These are phyloP conservation scores for Lagopus muta DNA, from an alignment of 2,113 vertebrate species.

Conservation along the genomic window DNA sequence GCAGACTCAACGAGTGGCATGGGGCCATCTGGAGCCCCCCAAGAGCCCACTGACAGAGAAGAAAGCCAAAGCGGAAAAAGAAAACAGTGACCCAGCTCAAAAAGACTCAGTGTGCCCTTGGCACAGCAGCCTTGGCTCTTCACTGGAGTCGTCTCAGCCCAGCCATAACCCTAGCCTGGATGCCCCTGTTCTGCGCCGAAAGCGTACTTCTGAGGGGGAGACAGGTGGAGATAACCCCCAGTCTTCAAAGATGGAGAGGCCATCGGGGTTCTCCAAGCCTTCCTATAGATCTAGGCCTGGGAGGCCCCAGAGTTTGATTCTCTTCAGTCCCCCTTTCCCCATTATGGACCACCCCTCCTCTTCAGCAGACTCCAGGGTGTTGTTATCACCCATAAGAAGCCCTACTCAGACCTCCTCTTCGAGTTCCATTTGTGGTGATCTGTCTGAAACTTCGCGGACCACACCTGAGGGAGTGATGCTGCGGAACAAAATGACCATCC, in stretches of 20 bases:
- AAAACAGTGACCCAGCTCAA: constrained; percentile 77
- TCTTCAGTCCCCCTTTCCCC: constrained; percentile 96
- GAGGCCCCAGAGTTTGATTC: constrained; percentile 96
- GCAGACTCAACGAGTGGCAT: constrained; percentile 32
- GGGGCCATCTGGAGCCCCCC: constrained; percentile 62
- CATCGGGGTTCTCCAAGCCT: constrained; percentile 84
- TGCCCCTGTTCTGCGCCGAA: constrained; percentile 82
- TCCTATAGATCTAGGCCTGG: constrained; percentile 91
- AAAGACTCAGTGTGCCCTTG: constrained; percentile 61
- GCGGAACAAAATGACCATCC: constrained; percentile 97
- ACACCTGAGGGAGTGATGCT: constrained; percentile 84
- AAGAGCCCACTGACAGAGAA: constrained; percentile 72
- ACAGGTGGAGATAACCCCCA: constrained; percentile 82
- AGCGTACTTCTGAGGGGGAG: constrained; percentile 86
- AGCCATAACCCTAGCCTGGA: constrained; percentile 74
- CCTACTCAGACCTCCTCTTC: constrained; percentile 81
- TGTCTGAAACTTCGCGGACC: constrained; percentile 80
- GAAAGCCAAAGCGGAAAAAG: constrained; percentile 83
- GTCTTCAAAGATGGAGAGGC: constrained; percentile 87
- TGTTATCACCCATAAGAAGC: constrained; percentile 89
- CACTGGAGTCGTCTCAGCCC: constrained; percentile 59
- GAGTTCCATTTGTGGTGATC: constrained; percentile 81
- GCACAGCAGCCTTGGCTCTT: constrained; percentile 65
- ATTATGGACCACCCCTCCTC: constrained; percentile 92
- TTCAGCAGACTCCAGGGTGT: constrained; percentile 85